Evolutionary conservation across 1,140 invertebrate genomes (phyloP), one percentile per base, ranked within the genome.

Genomic region (Amyelois transitella): DNA sequence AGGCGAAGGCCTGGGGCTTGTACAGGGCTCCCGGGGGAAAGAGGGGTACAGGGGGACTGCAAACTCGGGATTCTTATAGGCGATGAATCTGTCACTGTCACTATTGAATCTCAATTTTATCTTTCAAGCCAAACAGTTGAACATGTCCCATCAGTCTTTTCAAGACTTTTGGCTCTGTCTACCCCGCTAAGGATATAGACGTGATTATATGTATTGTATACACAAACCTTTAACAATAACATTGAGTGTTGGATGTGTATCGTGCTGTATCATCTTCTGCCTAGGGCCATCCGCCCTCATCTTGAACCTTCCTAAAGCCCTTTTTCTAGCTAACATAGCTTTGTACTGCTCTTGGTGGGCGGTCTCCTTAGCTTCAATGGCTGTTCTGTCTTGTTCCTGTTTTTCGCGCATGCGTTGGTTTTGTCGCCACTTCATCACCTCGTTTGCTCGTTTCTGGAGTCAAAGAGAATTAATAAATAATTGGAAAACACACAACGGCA

Each of bases 281-380:
- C 92, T 68, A 1, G 91, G 91, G 0, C 91, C 91, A 32, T 78
- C 71, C 10, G 51, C 81, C 69, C 80, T 87, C 55, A 79, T 62
- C 18, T 68, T 53, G 58, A 64, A 61, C 28, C 94, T 91, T 25
- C 93, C 92, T 4, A 90, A 58, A 58, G 91, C 85, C 3, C 94
- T 89, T 58, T 92, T 92, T 25, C 89, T 90, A 24, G 91, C 83
- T n/a, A 96, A 83, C 62, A 88, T 77, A 17, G 90, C 90, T 58
- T 91, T 89, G 77, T 98, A 97, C 53, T 90, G 89, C 65, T 91
- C 75, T 57, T 91, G 76, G 81, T 98, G 93, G 72, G 93, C 89
- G 24, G 92, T 89, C 48, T 91, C 77, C 78, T 94, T 96, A 58
- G 90, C 83, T 2, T 91, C 69, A 28, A 97, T 95, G 2, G 86